Percentiles rank a stretch among this genome's conserved stretches.
Conservation (phyloP, 2,797 vertebrate genomes). For the Micrastur ruficollis region DNA sequence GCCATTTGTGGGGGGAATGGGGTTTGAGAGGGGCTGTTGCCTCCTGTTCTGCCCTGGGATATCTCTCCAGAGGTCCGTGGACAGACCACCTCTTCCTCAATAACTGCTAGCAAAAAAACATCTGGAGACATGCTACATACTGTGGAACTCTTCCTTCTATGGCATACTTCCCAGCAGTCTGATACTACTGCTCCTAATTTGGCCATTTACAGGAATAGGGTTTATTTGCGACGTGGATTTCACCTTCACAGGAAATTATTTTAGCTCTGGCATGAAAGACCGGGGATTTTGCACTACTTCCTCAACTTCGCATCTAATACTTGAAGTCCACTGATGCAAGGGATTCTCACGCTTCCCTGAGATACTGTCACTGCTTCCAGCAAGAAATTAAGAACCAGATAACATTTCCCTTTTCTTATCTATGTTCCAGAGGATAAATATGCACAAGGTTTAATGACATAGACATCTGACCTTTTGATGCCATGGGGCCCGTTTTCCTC, state of each 20-base stretch:
- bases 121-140: rapidly evolving
- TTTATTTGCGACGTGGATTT: neutral
- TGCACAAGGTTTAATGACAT: neutral
- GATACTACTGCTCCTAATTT: neutral
- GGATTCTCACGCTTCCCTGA: neutral
- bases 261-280: neutral
- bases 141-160: neutral
- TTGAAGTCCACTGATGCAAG: neutral
- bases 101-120: neutral
- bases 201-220: neutral
- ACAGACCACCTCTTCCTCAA: neutral
- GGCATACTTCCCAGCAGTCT: neutral
- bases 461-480: neutral
- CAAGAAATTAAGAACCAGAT: neutral
- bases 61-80: neutral
- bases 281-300: rapidly evolving
- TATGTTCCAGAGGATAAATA: neutral
- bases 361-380: neutral
- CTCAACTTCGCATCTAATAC: rapidly evolving
- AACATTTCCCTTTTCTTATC: neutral
- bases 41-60: neutral
- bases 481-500: neutral
- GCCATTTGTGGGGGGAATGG: neutral
- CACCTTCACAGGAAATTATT: neutral
- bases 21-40: neutral